Evolutionary conservation across 2,888 invertebrate genomes (phyloP).

Genomic region (Orthonevra nobilis): DNA sequence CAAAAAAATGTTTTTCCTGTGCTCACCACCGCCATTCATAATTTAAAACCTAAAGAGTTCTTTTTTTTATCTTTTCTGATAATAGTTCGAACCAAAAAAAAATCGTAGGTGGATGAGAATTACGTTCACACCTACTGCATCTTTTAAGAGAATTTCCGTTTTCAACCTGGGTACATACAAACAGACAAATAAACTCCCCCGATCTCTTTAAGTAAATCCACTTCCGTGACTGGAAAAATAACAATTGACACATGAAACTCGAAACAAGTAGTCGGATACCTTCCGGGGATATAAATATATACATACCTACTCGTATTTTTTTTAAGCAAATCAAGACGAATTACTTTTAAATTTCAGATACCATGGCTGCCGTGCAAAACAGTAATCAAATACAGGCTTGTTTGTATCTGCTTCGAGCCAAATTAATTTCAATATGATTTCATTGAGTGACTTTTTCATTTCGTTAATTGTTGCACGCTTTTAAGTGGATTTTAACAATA

Average conservation of each 20-base stretch:
- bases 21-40: constrained; percentile 11
- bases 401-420: constrained; percentile 35
- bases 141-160: constrained; percentile 60
- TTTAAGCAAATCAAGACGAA: constrained; percentile 33
- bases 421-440: constrained; percentile 41
- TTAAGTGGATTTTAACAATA: too few relatives aligned
- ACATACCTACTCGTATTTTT: not conserved
- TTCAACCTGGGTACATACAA: constrained; percentile 42
- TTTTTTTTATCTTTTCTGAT: constrained; percentile 13
- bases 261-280: constrained; percentile 33
- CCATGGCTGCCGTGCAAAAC: constrained; percentile 31
- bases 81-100: constrained; percentile 39
- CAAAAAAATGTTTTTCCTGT: too few relatives aligned
- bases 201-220: constrained; percentile 48
- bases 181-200: too few relatives aligned
- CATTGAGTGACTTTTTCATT: constrained; percentile 12
- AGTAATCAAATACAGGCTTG: constrained; percentile 35
- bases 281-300: constrained; percentile 21
- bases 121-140: constrained; percentile 46
- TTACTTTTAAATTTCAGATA: constrained; percentile 29
- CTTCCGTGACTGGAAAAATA: constrained; percentile 64
- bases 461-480: constrained; percentile 28
- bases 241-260: constrained; percentile 26
- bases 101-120: constrained; percentile 47
- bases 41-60: not conserved